These are phyloP conservation scores for Lasioglossum pauxillum DNA, from an alignment of 2,888 invertebrate genomes.

Conservation along the genomic window DNA sequence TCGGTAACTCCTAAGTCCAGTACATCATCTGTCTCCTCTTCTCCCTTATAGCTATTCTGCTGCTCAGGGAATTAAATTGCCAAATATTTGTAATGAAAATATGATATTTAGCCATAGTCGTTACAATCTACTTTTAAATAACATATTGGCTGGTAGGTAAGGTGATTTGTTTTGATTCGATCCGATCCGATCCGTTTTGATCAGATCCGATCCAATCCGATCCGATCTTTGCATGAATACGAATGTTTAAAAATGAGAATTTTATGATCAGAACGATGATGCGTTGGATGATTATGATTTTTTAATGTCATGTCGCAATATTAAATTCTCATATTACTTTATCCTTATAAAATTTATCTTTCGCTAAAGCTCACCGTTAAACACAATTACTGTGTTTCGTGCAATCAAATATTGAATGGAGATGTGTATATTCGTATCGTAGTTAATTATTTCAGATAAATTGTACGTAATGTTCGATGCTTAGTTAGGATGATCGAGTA, in stretches of 20 bases:
- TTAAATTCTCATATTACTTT: background rate
- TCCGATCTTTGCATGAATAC: background rate
- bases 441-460: slow-evolving; percentile 15
- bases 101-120: slow-evolving; percentile 52
- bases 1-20: slow-evolving; percentile 84
- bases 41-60: slow-evolving; percentile 84
- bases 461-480: background rate
- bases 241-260: slow-evolving; percentile 18
- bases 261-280: slow-evolving; percentile 23
- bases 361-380: slow-evolving; percentile 26
- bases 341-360: background rate
- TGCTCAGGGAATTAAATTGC: slow-evolving; percentile 82
- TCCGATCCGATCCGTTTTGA: background rate
- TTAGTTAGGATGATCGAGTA: slow-evolving; percentile 1
- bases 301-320: background rate
- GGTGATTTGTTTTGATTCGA: background rate
- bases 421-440: slow-evolving; percentile 1
- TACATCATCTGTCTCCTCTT: slow-evolving; percentile 84
- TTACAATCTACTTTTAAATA: slow-evolving; percentile 64
- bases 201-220: background rate
- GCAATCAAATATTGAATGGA: slow-evolving; percentile 28
- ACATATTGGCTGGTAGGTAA: slow-evolving; percentile 17
- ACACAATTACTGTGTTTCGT: slow-evolving; percentile 17
- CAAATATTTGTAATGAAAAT: slow-evolving; percentile 76
- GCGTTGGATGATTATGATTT: background rate